phyloP scores from a whole-genome alignment of 2,113 vertebrate species.

The Sylvia atricapilla region DNA sequence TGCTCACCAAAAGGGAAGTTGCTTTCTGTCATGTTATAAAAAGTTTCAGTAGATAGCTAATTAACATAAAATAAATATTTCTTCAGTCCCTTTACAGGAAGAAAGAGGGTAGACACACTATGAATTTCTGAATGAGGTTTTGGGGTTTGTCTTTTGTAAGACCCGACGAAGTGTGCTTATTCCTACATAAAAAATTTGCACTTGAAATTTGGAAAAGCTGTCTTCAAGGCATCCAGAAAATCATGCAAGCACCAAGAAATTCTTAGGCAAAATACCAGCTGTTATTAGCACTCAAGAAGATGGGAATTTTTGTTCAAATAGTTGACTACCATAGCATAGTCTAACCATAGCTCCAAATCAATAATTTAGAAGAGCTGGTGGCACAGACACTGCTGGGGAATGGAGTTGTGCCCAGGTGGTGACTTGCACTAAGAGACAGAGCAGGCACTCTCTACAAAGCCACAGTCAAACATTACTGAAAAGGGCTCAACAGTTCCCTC shows the following conservation, averaged over 20 bases:
- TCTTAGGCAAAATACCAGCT: neutral
- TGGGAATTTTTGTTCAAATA: neutral
- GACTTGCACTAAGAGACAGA: neutral
- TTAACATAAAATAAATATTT: neutral
- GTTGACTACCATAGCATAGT: neutral
- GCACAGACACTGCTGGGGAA: neutral
- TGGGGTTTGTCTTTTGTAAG: neutral
- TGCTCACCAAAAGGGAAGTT: neutral
- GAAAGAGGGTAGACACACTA: neutral
- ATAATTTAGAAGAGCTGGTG: neutral
- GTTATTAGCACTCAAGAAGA: neutral
- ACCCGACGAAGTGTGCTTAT: neutral
- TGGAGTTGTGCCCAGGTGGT: neutral
- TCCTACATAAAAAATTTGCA: neutral
- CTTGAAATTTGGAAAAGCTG: neutral
- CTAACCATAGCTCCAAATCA: neutral
- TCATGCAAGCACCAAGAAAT: neutral
- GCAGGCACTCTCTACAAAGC: neutral
- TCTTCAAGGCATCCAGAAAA: neutral
- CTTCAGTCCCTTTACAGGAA: neutral
- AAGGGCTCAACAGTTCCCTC: neutral
- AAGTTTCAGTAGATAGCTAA: neutral
- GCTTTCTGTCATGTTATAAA: neutral
- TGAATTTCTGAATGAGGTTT: neutral
- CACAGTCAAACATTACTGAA: neutral